Evolutionary conservation across 2,113 vertebrate genomes (phyloP).

Genomic region (Dolichallabes microphthalmus): DNA sequence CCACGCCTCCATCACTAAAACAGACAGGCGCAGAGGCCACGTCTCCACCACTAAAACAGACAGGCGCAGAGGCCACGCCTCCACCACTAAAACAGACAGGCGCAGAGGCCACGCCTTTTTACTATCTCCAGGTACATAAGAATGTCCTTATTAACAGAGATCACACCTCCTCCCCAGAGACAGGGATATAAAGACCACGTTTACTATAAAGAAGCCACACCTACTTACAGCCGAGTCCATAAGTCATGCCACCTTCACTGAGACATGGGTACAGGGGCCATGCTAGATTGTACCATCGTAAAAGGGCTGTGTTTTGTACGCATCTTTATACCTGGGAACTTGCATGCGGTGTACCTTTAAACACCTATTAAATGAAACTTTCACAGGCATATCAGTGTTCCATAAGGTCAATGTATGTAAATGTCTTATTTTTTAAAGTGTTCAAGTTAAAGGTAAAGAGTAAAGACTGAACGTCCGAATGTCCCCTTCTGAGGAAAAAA

Average conservation of each 20-base stretch:
- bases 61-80: not conserved
- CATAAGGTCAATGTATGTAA: not conserved
- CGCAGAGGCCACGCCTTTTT: not conserved
- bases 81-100: not conserved
- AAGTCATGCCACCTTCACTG: not conserved
- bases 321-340: too few species aligned
- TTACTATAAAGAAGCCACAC: not conserved
- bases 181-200: not conserved
- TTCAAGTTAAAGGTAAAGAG: not conserved
- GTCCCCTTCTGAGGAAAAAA: not conserved
- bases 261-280: not conserved
- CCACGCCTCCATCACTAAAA: not conserved
- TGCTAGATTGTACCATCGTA: too few species aligned
- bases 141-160: not conserved
- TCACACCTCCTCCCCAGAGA: not conserved
- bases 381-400: not conserved
- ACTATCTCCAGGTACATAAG: too few species aligned
- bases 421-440: not conserved
- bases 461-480: not conserved
- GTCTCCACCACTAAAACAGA: not conserved
- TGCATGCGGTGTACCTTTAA: not conserved
- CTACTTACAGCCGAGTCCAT: not conserved
- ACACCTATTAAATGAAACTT: too few species aligned
- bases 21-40: not conserved
- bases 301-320: too few species aligned